A percentile compares a stretch with the other conserved stretches of the same genome.
Conservation (phyloP, 1,140 invertebrate genomes). For the Drosophila guanche region DNA sequence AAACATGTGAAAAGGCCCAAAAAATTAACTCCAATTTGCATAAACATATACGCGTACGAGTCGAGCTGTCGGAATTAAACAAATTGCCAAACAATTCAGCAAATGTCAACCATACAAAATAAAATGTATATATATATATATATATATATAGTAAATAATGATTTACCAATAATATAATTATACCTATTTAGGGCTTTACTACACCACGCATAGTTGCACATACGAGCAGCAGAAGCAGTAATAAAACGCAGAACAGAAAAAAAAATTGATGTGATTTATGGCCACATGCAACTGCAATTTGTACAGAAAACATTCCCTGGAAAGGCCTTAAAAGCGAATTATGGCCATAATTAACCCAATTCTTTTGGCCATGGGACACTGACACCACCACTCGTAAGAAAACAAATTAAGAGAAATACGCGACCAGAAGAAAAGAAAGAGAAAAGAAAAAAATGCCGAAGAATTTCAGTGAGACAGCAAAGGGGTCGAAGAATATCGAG, state of each 20-base stretch:
- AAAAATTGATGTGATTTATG: constrained; percentile 61
- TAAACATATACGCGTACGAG: constrained; percentile 50
- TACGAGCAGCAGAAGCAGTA: constrained; percentile 1
- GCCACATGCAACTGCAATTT: constrained; percentile 71
- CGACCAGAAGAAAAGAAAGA: constrained; percentile 26
- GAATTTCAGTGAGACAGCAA: constrained; percentile 62
- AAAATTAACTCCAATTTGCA: constrained; percentile 58
- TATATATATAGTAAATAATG: constrained; percentile 15
- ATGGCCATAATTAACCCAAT: constrained; percentile 76
- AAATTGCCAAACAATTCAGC: constrained; percentile 52
- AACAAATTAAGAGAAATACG: constrained; percentile 38
- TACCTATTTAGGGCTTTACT: constrained; percentile 50
- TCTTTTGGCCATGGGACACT: constrained; percentile 59
- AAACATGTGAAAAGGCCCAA: constrained; percentile 20
- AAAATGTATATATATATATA: background rate
- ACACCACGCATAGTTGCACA: constrained; percentile 20
- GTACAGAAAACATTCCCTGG: constrained; percentile 45
- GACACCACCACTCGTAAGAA: constrained; percentile 51
- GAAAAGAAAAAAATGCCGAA: constrained; percentile 53
- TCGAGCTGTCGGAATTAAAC: constrained; percentile 40
- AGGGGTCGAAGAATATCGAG: constrained; percentile 13
- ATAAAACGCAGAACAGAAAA: constrained; percentile 3
- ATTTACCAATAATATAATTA: constrained; percentile 65
- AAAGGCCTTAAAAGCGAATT: constrained; percentile 75
- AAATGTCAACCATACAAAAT: constrained; percentile 27